These are phyloP conservation scores for Sigmodon hispidus DNA, from an alignment of 2,113 vertebrate genomes.

Conservation along the genomic window DNA sequence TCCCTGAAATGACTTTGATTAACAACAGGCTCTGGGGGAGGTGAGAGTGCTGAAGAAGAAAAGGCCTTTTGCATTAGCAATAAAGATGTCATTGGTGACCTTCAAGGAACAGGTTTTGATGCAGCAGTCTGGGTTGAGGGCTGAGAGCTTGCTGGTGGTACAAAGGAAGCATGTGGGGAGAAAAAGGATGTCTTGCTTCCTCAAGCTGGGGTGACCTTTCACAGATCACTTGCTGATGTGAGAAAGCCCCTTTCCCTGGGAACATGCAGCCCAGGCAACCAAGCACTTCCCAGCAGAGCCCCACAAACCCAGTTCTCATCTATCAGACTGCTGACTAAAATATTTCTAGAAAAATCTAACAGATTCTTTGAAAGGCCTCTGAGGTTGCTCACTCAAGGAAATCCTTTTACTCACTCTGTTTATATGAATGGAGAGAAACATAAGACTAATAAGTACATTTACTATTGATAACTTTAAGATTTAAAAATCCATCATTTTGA, in stretches of 20 bases:
- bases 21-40: conserved; percentile 11
- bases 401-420: conserved; percentile 56
- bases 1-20: conserved; percentile 33
- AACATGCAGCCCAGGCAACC: neutral
- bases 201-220: conserved; percentile 42
- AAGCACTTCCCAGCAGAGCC: conserved; percentile 72
- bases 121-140: neutral
- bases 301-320: conserved; percentile 52
- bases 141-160: neutral
- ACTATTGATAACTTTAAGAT: conserved; percentile 4
- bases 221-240: neutral
- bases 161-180: conserved; percentile 67
- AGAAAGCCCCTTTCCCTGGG: conserved; percentile 21
- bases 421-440: conserved; percentile 4
- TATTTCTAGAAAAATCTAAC: conserved; percentile 63
- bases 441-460: conserved; percentile 20
- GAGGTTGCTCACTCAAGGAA: conserved; percentile 69
- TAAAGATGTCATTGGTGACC: conserved; percentile 72
- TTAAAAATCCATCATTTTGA: neutral
- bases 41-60: neutral
- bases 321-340: conserved; percentile 48
- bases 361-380: conserved; percentile 69
- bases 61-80: conserved; percentile 59
- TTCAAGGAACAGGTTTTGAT: conserved; percentile 67
- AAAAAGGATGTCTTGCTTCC: conserved; percentile 68